Base-by-base conservation (phyloP, 2,888 invertebrate genomes). In the Tetropium fuscum region DNA sequence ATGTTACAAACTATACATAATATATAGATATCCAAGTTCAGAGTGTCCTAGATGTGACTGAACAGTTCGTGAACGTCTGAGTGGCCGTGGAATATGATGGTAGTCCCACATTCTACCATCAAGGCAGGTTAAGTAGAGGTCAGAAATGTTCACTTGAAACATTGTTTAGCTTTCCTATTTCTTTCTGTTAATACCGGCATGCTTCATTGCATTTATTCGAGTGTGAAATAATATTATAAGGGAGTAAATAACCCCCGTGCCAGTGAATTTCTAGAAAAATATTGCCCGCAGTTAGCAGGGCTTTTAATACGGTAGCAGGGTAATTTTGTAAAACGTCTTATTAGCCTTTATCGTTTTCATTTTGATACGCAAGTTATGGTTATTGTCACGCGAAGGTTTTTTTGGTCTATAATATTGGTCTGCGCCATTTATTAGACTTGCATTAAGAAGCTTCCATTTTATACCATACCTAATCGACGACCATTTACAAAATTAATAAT, bases 321-420 rank as follows among this genome's bases (percentile, higher is more conserved):
- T 38, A 60, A 60, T 60, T 60, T 53, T 20, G 36, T 47, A 49
- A 65, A 63, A 65, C 65, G 60, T 63, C 60, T 65, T 60, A 63
- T 66, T 66, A 66, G 66, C 43, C 58, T 65, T 63, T 66, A 66
- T 63, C 55, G 63, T 58, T 63, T 56, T 58, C 53, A 32, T 56
- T 64, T 59, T 44, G 53, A 58, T 53, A 58, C 48, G 45, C 48
- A 56, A 38, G 34, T 55, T 63, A 63, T 53, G 58, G 60, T 56
- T 64, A 64, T 60, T 63, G 60, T 63, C 60, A 57, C 51, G 62
- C 60, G 51, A 62, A 18, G 45, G 49, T 45, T 49, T 49, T 53
- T 58, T 55, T 62, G 16, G 47, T 8, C 20, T 48, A 48, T 10
- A 19, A 22, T 48, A 34, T 22, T 15, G 48, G 22, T 19, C 36